Conservation (phyloP, 2,113 vertebrate species). For the Hippocampus zosterae region DNA sequence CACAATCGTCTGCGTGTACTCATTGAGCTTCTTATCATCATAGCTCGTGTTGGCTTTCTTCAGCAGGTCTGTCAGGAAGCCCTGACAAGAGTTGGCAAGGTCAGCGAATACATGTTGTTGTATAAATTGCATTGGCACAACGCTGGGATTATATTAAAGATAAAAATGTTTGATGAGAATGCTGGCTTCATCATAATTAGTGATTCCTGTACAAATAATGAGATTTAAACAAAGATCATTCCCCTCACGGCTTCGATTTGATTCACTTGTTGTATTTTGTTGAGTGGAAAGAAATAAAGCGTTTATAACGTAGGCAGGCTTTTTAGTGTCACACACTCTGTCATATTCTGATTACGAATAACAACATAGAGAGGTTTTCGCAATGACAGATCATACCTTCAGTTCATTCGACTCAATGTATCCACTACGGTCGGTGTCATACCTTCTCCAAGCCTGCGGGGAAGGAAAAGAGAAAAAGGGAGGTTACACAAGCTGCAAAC, state of each 20-base stretch:
- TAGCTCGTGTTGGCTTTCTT: constrained; percentile 92
- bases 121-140: not conserved
- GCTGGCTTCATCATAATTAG: not conserved
- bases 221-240: not conserved
- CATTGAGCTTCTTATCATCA: constrained; percentile 87
- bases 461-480: constrained; percentile 11
- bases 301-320: not conserved
- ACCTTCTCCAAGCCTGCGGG: constrained; percentile 87
- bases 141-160: not conserved
- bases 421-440: constrained; percentile 93
- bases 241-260: not conserved
- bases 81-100: constrained; percentile 66
- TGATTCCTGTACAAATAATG: not conserved
- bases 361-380: not conserved
- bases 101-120: not conserved
- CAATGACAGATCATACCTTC: constrained; percentile 75
- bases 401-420: constrained; percentile 97
- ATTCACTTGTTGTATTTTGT: too few species aligned
- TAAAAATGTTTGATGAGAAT: not conserved
- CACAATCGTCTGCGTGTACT: constrained; percentile 95
- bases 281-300: too few species aligned
- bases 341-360: not conserved
- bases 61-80: constrained; percentile 91
- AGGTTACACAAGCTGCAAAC: constrained; percentile 10
- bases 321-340: not conserved